Evolutionary conservation across 2,888 invertebrate species (phyloP).

Genomic region (Drosophila kanekoi): DNA sequence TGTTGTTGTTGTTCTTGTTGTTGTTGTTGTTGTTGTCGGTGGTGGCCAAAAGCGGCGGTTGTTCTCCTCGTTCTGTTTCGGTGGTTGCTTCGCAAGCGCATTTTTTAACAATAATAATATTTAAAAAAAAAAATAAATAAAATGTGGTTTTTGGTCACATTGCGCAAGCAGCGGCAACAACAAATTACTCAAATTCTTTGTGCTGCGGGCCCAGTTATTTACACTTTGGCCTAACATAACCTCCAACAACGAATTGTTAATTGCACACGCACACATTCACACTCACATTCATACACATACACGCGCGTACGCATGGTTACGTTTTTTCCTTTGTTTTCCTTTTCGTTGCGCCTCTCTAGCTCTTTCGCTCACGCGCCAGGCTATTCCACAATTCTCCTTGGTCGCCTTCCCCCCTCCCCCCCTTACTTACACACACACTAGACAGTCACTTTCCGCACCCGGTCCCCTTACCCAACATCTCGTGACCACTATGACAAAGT

Average conservation of each 20-base stretch:
- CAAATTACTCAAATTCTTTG: constrained; percentile 13
- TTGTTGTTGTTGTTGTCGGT: constrained; percentile 39
- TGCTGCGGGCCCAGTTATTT: constrained; percentile 38
- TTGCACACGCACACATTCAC: constrained; percentile 46
- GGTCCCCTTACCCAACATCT: not conserved
- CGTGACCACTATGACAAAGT: constrained; percentile 45
- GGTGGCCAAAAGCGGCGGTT: constrained; percentile 41
- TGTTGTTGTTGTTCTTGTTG: constrained; percentile 10
- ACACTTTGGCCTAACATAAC: constrained; percentile 53
- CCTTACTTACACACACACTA: too few relatives aligned
- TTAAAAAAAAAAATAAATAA: not conserved
- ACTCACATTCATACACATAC: too few relatives aligned
- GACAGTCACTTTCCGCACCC: not conserved
- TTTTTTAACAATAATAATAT: constrained; percentile 9
- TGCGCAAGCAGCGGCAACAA: constrained; percentile 35
- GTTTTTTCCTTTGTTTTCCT: constrained; percentile 64
- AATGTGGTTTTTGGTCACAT: constrained; percentile 34
- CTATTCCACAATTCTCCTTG: constrained; percentile 44
- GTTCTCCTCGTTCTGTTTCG: constrained; percentile 42
- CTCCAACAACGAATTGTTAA: constrained; percentile 44
- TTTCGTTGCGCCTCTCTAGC: constrained; percentile 28
- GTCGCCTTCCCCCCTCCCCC: constrained; percentile 20
- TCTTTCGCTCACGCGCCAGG: constrained; percentile 12
- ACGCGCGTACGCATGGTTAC: constrained; percentile 24
- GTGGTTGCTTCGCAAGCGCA: constrained; percentile 41